These are phyloP conservation scores for Nannoperca australis DNA, from an alignment of 2,797 vertebrate genomes.

Conservation along the genomic window DNA sequence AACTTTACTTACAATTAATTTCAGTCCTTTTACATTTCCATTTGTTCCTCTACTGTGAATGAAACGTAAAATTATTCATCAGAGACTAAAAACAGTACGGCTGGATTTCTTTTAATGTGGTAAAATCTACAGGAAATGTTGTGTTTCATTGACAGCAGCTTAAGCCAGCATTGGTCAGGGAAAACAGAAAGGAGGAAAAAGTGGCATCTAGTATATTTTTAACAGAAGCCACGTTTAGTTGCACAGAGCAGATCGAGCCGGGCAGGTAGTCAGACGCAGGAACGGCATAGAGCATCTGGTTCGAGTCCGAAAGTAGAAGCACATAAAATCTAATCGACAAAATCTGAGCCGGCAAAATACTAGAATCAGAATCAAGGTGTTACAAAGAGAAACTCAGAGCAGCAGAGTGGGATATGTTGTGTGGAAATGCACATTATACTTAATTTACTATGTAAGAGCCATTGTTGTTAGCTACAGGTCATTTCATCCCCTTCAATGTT, in stretches of 20 bases:
- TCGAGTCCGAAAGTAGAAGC: too few species aligned
- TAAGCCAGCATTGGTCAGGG: background rate
- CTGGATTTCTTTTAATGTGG: too few species aligned
- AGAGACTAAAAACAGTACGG: too few species aligned
- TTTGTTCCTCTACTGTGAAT: background rate
- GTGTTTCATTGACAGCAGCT: background rate
- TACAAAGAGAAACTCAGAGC: conserved; percentile 5
- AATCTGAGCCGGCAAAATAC: too few species aligned
- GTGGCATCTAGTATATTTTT: too few species aligned
- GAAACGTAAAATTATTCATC: background rate
- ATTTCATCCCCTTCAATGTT: background rate
- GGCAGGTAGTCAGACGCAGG: too few species aligned
- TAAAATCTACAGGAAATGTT: background rate
- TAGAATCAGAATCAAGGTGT: too few species aligned
- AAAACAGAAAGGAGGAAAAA: too few species aligned
- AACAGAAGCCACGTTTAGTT: too few species aligned
- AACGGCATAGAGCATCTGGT: too few species aligned
- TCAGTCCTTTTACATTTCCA: background rate
- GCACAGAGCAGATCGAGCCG: too few species aligned
- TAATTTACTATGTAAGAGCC: background rate
- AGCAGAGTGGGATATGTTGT: background rate
- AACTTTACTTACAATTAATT: background rate
- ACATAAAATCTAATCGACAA: too few species aligned
- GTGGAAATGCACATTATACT: background rate
- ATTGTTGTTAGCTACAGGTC: background rate